These are phyloP conservation scores for Picus viridis DNA, from an alignment of 2,797 vertebrate species.

Conservation along the genomic window DNA sequence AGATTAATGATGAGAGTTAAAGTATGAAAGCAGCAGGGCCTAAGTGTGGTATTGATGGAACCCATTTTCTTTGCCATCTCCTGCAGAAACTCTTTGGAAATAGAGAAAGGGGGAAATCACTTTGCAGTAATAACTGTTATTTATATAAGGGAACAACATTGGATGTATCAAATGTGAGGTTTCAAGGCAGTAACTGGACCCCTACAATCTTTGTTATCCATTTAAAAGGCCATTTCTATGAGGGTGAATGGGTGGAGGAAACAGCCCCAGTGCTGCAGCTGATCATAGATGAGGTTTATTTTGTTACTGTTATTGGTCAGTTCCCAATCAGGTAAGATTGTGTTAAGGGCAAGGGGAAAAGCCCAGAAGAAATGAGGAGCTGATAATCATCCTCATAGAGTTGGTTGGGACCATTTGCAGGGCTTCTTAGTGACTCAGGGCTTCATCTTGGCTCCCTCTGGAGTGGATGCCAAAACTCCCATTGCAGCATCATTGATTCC, in stretches of 20 bases:
- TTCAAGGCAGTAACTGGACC: slow-evolving; percentile 74
- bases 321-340: slow-evolving; percentile 8
- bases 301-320: slow-evolving; percentile 66
- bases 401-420: background rate
- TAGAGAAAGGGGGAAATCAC: slow-evolving; percentile 53
- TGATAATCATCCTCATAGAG: background rate
- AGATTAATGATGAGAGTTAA: slow-evolving; percentile 71
- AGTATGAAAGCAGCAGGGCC: slow-evolving; percentile 52
- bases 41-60: slow-evolving; percentile 75
- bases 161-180: slow-evolving; percentile 74
- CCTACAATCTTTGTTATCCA: slow-evolving; percentile 72
- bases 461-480: background rate
- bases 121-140: slow-evolving; percentile 81
- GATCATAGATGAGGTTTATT: slow-evolving; percentile 65
- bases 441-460: background rate
- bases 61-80: slow-evolving; percentile 75
- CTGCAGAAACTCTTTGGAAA: slow-evolving; percentile 75
- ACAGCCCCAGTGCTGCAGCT: slow-evolving; percentile 18
- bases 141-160: slow-evolving; percentile 73
- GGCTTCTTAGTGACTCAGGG: background rate
- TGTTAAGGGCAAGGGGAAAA: background rate
- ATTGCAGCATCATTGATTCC: background rate
- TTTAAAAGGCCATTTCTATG: slow-evolving; percentile 77
- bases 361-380: background rate
- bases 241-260: slow-evolving; percentile 50